Conservation (phyloP, 2,113 vertebrate genomes). For the Bucco capensis region DNA sequence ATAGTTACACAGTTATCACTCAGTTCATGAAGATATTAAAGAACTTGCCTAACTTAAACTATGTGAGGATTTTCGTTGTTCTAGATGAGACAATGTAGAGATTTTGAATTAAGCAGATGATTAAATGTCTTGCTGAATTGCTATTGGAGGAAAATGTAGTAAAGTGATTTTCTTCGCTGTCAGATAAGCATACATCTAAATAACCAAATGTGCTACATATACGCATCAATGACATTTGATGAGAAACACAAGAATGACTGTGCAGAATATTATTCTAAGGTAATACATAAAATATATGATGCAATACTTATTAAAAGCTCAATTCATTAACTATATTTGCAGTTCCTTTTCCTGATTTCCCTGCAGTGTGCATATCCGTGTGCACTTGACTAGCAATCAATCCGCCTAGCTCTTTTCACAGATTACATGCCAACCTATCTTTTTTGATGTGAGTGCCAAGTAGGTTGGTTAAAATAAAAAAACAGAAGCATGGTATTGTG, state of each 20-base stretch:
- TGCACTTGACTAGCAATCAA: neutral
- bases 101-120: neutral
- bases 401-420: neutral
- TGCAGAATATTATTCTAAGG: neutral
- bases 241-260: neutral
- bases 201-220: neutral
- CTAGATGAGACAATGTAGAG: neutral
- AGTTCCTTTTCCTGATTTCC: neutral
- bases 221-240: neutral
- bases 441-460: neutral
- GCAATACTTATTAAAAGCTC: neutral
- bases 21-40: neutral
- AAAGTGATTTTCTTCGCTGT: neutral
- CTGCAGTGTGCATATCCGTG: neutral
- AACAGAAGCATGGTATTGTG: neutral
- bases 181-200: neutral
- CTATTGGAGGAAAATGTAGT: neutral
- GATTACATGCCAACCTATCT: neutral
- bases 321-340: neutral
- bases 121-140: neutral
- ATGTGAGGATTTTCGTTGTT: neutral
- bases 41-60: constrained; percentile 46
- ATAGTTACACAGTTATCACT: neutral
- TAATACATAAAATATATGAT: neutral
- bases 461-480: neutral